Evolutionary conservation across 2,888 invertebrate genomes (phyloP).

Genomic region (Lasiommata megera): DNA sequence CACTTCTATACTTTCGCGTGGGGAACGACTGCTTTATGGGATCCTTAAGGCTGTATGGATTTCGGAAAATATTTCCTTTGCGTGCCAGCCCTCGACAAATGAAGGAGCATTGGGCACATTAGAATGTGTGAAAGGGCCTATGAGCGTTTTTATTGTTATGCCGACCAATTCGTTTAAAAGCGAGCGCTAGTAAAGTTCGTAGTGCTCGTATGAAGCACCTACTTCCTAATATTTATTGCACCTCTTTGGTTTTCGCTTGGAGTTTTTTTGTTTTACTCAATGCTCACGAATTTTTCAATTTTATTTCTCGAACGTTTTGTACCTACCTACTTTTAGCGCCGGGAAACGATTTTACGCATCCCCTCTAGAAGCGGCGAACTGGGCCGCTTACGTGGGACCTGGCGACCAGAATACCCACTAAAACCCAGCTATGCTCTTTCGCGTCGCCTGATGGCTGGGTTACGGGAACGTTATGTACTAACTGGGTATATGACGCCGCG

Average conservation of each 20-base stretch:
- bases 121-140: conserved; percentile 79
- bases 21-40: conserved; percentile 81
- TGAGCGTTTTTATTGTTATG: conserved; percentile 78
- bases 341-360: too few species aligned
- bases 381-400: too few species aligned
- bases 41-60: conserved; percentile 83
- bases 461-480: too few species aligned
- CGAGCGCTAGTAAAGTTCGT: conserved; percentile 67
- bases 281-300: conserved; percentile 40
- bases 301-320: not conserved
- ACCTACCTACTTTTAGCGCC: too few species aligned
- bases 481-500: too few species aligned
- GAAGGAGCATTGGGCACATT: conserved; percentile 77
- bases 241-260: conserved; percentile 42
- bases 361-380: too few species aligned
- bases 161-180: conserved; percentile 80
- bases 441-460: too few species aligned
- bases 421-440: too few species aligned
- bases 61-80: conserved; percentile 80
- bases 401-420: too few species aligned
- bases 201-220: conserved; percentile 66
- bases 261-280: conserved; percentile 37
- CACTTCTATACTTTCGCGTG: conserved; percentile 80
- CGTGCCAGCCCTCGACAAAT: conserved; percentile 79
- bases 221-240: conserved; percentile 68